Percentiles rank a stretch among this genome's conserved stretches.
These are phyloP conservation scores for Grantiella picta DNA, from an alignment of 2,113 vertebrate species.

Conservation along the genomic window DNA sequence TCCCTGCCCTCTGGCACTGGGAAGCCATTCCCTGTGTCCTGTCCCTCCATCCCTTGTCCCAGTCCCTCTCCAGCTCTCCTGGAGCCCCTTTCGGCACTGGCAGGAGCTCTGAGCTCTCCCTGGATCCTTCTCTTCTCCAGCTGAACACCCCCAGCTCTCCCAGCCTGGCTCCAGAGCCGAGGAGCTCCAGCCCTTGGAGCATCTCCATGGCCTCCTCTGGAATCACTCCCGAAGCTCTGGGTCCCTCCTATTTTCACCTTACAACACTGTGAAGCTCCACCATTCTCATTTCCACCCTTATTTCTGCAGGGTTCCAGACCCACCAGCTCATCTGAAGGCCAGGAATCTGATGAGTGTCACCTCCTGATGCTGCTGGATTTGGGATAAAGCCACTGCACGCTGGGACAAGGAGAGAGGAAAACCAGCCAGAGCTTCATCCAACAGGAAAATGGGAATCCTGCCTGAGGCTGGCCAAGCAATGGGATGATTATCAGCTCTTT, in stretches of 20 bases:
- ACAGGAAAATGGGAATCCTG: neutral
- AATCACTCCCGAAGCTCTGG: neutral
- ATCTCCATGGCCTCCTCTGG: fast-evolving
- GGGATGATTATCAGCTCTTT: neutral
- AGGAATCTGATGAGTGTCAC: neutral
- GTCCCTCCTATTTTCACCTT: neutral
- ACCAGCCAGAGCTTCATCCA: neutral
- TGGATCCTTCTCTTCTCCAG: neutral
- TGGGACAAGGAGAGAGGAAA: neutral
- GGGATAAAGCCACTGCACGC: fast-evolving
- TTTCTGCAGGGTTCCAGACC: neutral
- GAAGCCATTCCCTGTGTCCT: neutral
- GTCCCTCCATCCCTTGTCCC: neutral
- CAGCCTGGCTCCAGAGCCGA: neutral
- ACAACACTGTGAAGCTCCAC: neutral
- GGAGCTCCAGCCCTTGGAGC: neutral
- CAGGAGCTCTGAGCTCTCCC: neutral
- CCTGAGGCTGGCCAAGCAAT: fast-evolving
- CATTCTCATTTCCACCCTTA: neutral
- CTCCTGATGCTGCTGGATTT: neutral
- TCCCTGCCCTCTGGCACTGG: neutral
- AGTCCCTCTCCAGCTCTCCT: neutral
- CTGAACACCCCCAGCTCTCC: neutral
- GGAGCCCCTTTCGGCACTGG: neutral
- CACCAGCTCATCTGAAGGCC: neutral